Evolutionary conservation across 2,113 vertebrate species (phyloP).

Genomic region (Ginglymostoma cirratum): DNA sequence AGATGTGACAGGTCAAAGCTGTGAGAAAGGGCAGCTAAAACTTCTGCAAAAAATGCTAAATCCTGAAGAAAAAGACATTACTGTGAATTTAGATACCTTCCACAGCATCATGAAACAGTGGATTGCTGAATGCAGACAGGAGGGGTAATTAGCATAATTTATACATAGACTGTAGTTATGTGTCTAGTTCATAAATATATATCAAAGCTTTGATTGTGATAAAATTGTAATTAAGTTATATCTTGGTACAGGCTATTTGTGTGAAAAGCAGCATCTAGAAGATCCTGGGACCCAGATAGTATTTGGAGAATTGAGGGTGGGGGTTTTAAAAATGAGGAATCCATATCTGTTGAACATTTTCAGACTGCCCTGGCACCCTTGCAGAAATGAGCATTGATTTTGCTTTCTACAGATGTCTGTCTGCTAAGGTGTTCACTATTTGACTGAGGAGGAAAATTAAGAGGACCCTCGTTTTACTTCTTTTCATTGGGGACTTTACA

Average conservation of each 20-base stretch:
- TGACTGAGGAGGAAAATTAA: conserved; percentile 1
- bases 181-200: too few relatives aligned
- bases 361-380: not conserved
- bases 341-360: not conserved
- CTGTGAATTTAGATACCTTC: conserved; percentile 53
- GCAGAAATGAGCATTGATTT: not conserved
- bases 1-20: conserved; percentile 49
- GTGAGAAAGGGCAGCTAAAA: conserved; percentile 50
- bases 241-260: not conserved
- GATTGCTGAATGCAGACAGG: conserved; percentile 53
- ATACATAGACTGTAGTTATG: not conserved
- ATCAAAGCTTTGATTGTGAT: not conserved
- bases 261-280: not conserved
- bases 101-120: conserved; percentile 52
- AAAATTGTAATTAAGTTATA: not conserved
- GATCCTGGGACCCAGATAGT: not conserved
- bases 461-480: not conserved
- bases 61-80: conserved; percentile 46
- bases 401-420: not conserved
- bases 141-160: conserved; percentile 44
- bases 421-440: not conserved
- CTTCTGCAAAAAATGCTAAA: conserved; percentile 50
- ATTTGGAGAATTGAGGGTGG: too few relatives aligned
- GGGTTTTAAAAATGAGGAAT: not conserved
- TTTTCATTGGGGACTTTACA: not conserved